phyloP scores from a whole-genome alignment of 53 echinoderm and acorn worm species.

The Glandiceps talaboti region DNA sequence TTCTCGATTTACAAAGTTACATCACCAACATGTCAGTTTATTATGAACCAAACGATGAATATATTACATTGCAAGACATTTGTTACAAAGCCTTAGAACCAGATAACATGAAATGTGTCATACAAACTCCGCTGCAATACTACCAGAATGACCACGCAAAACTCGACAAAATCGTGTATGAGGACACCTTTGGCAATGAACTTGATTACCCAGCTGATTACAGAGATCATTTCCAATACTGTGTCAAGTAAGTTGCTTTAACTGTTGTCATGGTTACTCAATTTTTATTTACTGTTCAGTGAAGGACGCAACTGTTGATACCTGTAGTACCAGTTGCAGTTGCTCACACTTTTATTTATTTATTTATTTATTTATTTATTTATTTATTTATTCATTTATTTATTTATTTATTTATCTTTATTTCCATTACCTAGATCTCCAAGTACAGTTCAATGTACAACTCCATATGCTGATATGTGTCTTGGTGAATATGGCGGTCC shows the following conservation, averaged over 20 bases:
- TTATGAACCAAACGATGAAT: slow-evolving; percentile 29
- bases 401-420: no score
- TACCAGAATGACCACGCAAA: slow-evolving; percentile 31
- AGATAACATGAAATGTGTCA: slow-evolving; percentile 30
- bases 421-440: no score
- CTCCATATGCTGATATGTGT: slow-evolving; percentile 52
- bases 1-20: slow-evolving; percentile 50
- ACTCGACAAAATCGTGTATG: slow-evolving; percentile 18
- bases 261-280: no score
- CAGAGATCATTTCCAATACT: slow-evolving; percentile 81
- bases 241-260: slow-evolving; percentile 74
- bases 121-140: slow-evolving; percentile 61
- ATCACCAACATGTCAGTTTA: slow-evolving; percentile 33
- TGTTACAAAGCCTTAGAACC: slow-evolving; percentile 71
- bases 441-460: slow-evolving; percentile 45
- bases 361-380: no score
- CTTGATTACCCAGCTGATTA: slow-evolving; percentile 43
- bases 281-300: no score
- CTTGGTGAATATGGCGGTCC: slow-evolving; percentile 84
- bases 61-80: slow-evolving; percentile 55
- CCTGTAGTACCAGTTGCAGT: no score
- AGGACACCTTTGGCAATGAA: background rate
- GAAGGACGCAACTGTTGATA: no score
- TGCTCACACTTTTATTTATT: no score
- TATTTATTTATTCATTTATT: no score